Evolutionary conservation across 2,797 vertebrate genomes (phyloP), one percentile per base, ranked within the genome.

Genomic region (Poeciliopsis paucimaculata): DNA sequence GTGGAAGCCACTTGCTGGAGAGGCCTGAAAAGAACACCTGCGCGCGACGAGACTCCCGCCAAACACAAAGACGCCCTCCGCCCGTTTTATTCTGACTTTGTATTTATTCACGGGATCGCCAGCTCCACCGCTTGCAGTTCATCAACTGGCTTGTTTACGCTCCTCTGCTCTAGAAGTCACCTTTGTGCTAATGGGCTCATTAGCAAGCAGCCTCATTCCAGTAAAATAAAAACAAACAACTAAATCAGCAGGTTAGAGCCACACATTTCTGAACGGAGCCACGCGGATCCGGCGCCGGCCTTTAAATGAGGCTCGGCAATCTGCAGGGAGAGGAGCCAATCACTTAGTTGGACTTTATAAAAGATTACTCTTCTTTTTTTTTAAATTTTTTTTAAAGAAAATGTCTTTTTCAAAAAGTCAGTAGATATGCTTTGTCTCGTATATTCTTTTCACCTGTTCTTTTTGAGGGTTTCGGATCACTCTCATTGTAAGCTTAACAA

Each of bases 1-100:
- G 20, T 68, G 64, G 64, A 26, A 41, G 36, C 64, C 23, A 6
- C 10, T 41, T 68, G 36, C 16, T 41, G 10, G 20, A 41, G 64
- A 68, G 4, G 36, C 36, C 36, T 68, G 93, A 93, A 95, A 95
- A 90, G 91, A 95, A 92, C 94, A 95, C 94, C 95, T 95, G 95
- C 93, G 62, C 72, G 81, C 86, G 85, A 70, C 84, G 81, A 87
- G 82, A 82, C 80, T 78, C 87, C 76, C 66, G 34, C 68, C 83
- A 82, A 88, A 75, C 79, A 88, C 86, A 89, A 39, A 55, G 53
- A 76, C 82, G 15, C 43, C 78, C 78, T 83, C 86, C 71, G 47
- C 81, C 45, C 71, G 45, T 81, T 87, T 84, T 66, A 79, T 75
- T 77, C 23, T 81, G 20, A 84, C 81, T 70, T 83, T 85, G 80